A percentile compares a stretch with the other conserved stretches of the same genome.
These are phyloP conservation scores for Eupeodes latifasciatus DNA, from an alignment of 2,888 invertebrate species.

Conservation along the genomic window DNA sequence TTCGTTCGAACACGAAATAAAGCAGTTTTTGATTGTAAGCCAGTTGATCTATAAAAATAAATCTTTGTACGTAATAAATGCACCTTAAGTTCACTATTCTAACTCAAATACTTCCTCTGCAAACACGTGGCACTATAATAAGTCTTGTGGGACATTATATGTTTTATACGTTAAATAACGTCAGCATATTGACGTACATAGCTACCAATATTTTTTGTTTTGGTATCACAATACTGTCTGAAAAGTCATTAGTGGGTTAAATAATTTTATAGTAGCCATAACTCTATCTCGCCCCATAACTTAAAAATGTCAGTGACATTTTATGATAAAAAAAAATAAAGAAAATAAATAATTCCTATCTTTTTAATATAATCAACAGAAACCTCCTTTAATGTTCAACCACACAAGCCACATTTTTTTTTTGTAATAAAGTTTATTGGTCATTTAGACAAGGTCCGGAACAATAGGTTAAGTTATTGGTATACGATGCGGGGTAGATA, in stretches of 20 bases:
- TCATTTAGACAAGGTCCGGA: background rate
- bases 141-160: too few species aligned
- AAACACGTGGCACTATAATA: too few species aligned
- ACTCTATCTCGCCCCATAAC: background rate
- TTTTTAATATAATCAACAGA: background rate
- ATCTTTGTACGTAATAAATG: too few species aligned
- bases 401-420: background rate
- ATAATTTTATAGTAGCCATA: background rate
- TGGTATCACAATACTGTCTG: too few species aligned
- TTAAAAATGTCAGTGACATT: background rate
- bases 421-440: constrained; percentile 2
- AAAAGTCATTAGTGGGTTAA: background rate
- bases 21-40: too few species aligned
- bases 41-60: too few species aligned
- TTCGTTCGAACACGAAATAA: too few species aligned
- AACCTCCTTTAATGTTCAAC: background rate
- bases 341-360: background rate
- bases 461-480: background rate
- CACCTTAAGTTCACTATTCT: too few species aligned
- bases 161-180: too few species aligned
- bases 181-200: too few species aligned
- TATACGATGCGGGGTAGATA: background rate
- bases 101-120: too few species aligned
- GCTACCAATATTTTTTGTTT: too few species aligned
- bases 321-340: background rate